Conservation (phyloP, 2,113 vertebrate genomes). For the Plestiodon gilberti region DNA sequence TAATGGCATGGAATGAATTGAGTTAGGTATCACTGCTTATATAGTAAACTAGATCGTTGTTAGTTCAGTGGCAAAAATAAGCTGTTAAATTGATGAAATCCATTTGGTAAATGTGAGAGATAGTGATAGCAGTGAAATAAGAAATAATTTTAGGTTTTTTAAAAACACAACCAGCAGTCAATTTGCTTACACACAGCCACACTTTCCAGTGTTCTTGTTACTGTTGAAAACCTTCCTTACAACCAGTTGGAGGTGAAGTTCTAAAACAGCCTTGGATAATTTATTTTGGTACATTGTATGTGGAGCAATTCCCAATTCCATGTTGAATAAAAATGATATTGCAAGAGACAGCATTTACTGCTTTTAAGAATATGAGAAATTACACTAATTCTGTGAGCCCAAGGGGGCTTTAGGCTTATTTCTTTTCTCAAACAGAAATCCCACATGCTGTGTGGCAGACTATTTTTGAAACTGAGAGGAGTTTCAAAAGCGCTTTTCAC, state of each 20-base stretch:
- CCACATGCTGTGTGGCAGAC: too few species aligned
- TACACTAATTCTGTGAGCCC: too few species aligned
- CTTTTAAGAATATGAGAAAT: not conserved
- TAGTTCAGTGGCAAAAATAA: constrained; percentile 1
- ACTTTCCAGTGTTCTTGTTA: not conserved
- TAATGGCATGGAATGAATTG: not conserved
- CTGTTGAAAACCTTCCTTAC: not conserved
- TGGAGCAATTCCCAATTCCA: constrained; percentile 3
- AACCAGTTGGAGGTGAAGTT: not conserved
- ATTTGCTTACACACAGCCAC: not conserved
- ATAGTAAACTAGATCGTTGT: not conserved
- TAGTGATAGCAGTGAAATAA: constrained; percentile 8
- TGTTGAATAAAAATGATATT: not conserved
- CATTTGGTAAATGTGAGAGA: constrained; percentile 3
- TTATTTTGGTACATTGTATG: not conserved
- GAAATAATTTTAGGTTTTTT: not conserved
- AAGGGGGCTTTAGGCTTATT: too few species aligned
- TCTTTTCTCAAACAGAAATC: too few species aligned
- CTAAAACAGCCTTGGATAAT: not conserved
- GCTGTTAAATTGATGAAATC: not conserved
- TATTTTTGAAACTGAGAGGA: too few species aligned
- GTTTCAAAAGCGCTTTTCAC: too few species aligned
- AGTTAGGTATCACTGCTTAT: not conserved
- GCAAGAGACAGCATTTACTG: not conserved
- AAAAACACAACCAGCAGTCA: not conserved